Percentiles rank a stretch among this genome's conserved stretches.
Conservation (phyloP, 2,888 invertebrate species). For the Rotaria socialis region DNA sequence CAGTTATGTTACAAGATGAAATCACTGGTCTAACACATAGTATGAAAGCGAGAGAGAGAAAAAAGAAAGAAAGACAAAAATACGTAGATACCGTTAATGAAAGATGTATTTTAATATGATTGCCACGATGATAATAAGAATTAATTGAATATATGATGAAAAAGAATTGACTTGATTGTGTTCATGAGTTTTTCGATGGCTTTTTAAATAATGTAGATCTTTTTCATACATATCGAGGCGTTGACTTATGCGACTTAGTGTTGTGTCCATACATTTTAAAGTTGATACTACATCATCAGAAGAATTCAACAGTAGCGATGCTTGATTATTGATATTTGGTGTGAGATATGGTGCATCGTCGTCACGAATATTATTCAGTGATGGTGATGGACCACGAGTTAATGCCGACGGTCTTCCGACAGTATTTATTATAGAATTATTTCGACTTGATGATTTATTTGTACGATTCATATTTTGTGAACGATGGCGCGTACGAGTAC, state of each 20-base stretch:
- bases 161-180: background rate
- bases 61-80: background rate
- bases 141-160: background rate
- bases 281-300: background rate
- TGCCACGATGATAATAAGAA: background rate
- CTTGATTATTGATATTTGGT: background rate
- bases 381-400: slow-evolving; percentile 29
- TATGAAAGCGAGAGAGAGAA: background rate
- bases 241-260: background rate
- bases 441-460: background rate
- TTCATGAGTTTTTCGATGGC: background rate
- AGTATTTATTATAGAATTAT: background rate
- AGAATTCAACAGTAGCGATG: background rate
- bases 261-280: background rate
- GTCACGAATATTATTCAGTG: background rate
- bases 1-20: background rate
- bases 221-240: background rate
- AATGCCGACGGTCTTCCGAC: background rate
- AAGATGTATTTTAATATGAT: slow-evolving; percentile 13
- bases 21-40: slow-evolving; percentile 4
- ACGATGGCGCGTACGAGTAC: slow-evolving; percentile 70
- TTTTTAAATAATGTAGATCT: background rate
- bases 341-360: background rate
- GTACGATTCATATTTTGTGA: background rate
- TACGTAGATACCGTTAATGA: background rate